These are phyloP conservation scores for Ophioninae sp. DNA, from an alignment of 2,888 invertebrate species.

Conservation along the genomic window DNA sequence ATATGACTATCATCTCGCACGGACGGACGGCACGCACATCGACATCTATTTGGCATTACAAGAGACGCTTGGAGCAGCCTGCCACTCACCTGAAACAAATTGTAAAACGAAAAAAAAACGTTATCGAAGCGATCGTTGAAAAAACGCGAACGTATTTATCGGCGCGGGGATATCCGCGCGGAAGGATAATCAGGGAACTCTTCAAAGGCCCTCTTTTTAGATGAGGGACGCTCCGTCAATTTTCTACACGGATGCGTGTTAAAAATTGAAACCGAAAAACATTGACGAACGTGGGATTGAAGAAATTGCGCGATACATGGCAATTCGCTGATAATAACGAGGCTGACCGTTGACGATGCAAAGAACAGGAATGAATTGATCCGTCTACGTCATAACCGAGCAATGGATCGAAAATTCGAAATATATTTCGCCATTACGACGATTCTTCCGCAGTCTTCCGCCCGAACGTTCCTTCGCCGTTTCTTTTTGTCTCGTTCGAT, in stretches of 20 bases:
- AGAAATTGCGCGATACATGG: neutral
- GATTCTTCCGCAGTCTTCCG: neutral
- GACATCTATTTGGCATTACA: slow-evolving; percentile 81
- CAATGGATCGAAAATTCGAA: neutral
- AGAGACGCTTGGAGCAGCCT: slow-evolving; percentile 79
- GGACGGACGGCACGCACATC: slow-evolving; percentile 77
- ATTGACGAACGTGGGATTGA: neutral
- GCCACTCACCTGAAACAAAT: slow-evolving; percentile 81
- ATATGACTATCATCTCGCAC: slow-evolving; percentile 77
- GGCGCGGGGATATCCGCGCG: neutral
- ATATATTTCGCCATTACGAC: neutral
- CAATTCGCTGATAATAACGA: neutral
- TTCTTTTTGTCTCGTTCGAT: slow-evolving; percentile 49
- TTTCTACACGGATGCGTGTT: neutral
- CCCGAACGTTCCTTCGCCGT: neutral
- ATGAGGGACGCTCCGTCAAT: too few species aligned
- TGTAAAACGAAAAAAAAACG: slow-evolving; percentile 23
- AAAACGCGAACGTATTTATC: neutral
- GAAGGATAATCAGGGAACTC: too few species aligned
- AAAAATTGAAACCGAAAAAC: neutral
- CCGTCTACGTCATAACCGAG: neutral
- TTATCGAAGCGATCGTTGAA: neutral
- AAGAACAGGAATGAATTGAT: neutral
- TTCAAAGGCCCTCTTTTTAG: too few species aligned
- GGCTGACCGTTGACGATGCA: neutral